These are phyloP conservation scores for Neodontobutis hainanensis DNA, from an alignment of 2,113 vertebrate genomes.

Conservation along the genomic window DNA sequence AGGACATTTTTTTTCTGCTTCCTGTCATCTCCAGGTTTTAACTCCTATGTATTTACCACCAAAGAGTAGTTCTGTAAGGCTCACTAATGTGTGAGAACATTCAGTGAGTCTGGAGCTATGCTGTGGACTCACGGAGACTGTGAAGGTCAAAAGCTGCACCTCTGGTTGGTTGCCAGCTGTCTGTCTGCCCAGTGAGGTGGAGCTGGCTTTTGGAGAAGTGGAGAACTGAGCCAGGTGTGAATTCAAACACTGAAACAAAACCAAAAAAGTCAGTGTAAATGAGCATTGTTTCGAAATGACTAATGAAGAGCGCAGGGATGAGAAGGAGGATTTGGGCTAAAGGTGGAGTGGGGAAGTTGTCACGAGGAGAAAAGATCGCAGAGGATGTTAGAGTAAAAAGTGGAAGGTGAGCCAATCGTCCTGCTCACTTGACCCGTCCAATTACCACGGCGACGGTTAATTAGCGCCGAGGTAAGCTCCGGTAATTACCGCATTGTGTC, in stretches of 20 bases:
- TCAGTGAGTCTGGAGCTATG: slow-evolving; percentile 53
- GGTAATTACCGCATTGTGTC: slow-evolving; percentile 81
- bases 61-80: not conserved
- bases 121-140: slow-evolving; percentile 55
- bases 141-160: slow-evolving; percentile 75
- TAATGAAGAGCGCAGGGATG: slow-evolving; percentile 10
- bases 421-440: slow-evolving; percentile 80
- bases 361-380: slow-evolving; percentile 43
- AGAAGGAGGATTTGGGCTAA: slow-evolving; percentile 17
- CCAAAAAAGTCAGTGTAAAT: slow-evolving; percentile 16
- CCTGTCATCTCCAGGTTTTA: too few relatives aligned
- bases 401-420: slow-evolving; percentile 76
- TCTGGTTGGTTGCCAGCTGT: slow-evolving; percentile 67
- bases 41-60: not conserved
- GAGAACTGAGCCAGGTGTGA: slow-evolving; percentile 41
- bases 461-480: slow-evolving; percentile 80
- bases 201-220: slow-evolving; percentile 6
- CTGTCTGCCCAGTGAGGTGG: slow-evolving; percentile 55
- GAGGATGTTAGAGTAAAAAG: slow-evolving; percentile 35
- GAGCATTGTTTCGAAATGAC: slow-evolving; percentile 9
- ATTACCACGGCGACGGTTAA: slow-evolving; percentile 80
- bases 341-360: slow-evolving; percentile 53
- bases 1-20: too few relatives aligned
- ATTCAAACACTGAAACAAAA: slow-evolving; percentile 38
- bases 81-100: not conserved